These are phyloP conservation scores for Penelope pileata DNA, from an alignment of 2,113 vertebrate species.

Conservation along the genomic window DNA sequence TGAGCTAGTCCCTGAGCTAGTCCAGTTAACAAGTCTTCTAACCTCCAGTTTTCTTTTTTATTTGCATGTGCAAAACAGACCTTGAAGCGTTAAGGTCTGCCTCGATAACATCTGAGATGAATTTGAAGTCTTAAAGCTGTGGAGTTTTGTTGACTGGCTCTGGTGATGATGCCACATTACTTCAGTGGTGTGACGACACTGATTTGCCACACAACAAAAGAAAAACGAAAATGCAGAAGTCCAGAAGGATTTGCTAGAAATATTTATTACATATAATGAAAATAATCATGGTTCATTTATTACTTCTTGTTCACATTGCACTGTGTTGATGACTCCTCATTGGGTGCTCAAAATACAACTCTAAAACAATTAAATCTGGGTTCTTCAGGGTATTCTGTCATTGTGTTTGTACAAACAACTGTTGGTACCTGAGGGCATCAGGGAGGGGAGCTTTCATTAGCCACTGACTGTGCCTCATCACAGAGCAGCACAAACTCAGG, in stretches of 20 bases:
- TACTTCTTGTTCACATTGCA: not conserved
- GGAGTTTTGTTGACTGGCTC: not conserved
- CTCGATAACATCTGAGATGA: not conserved
- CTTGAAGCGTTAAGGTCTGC: not conserved
- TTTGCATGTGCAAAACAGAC: too few relatives aligned
- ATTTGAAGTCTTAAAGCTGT: not conserved
- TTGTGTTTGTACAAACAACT: not conserved
- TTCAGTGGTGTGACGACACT: not conserved
- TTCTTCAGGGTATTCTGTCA: not conserved
- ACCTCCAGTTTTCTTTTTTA: not conserved
- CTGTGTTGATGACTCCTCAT: not conserved
- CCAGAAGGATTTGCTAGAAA: not conserved
- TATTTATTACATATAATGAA: not conserved
- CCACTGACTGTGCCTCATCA: not conserved
- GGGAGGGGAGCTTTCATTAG: not conserved
- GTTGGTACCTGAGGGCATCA: rapidly evolving
- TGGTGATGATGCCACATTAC: not conserved
- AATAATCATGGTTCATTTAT: not conserved
- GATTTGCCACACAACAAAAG: not conserved
- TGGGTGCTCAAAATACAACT: not conserved
- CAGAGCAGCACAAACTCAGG: not conserved
- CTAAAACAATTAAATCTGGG: not conserved
- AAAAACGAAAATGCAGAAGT: not conserved
- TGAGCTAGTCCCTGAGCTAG: not conserved
- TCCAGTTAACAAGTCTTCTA: not conserved